Evolutionary conservation across 2,113 vertebrate genomes (phyloP).

Genomic region (Hucho hucho): DNA sequence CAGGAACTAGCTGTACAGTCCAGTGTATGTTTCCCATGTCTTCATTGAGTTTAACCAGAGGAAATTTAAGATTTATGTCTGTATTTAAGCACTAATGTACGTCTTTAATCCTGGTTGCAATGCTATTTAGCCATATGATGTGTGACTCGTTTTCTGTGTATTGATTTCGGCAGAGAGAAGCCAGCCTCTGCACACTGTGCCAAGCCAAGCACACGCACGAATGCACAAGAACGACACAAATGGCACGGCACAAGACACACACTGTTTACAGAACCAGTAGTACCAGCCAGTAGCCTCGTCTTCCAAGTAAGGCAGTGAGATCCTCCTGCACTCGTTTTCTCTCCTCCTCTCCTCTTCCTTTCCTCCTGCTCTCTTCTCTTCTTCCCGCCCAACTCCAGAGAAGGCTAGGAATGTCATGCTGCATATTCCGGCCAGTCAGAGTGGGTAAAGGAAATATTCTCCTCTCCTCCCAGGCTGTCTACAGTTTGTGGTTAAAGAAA

Average conservation of each 20-base stretch:
- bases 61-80: not conserved
- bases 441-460: conserved; percentile 13
- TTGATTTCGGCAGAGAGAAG: not conserved
- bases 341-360: conserved; percentile 36
- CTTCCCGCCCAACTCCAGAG: conserved; percentile 49
- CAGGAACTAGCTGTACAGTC: not conserved
- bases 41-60: not conserved
- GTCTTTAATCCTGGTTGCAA: not conserved
- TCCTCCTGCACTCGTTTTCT: conserved; percentile 44
- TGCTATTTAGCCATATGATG: not conserved
- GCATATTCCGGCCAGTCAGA: conserved; percentile 28
- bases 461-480: conserved; percentile 17
- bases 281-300: conserved; percentile 44
- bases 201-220: conserved; percentile 6
- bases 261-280: conserved; percentile 58
- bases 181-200: not conserved
- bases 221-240: conserved; percentile 20
- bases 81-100: not conserved
- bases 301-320: conserved; percentile 71
- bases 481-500: too few relatives aligned
- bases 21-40: too few relatives aligned
- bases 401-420: conserved; percentile 66
- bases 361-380: conserved; percentile 46
- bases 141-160: not conserved
- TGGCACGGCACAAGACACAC: not conserved